Conservation (phyloP, 2,888 invertebrate genomes). For the Dynastes maya region DNA sequence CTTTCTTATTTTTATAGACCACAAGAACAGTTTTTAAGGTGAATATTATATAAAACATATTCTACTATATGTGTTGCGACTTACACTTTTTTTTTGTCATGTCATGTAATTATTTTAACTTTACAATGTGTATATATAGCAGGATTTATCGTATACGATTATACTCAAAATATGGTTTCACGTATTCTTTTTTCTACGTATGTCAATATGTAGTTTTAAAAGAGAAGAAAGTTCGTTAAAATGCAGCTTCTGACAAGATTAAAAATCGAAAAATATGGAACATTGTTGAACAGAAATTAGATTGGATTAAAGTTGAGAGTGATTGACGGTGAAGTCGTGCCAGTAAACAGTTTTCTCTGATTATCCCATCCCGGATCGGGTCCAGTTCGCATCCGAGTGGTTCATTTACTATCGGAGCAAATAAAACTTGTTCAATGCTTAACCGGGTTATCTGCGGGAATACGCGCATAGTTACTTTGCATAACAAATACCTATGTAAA, state of each 20-base stretch:
- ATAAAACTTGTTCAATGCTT: conserved; percentile 45
- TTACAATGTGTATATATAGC: too few species aligned
- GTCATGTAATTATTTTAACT: too few species aligned
- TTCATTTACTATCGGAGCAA: conserved; percentile 33
- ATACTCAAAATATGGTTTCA: too few species aligned
- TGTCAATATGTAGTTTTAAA: neutral
- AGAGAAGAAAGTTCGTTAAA: neutral
- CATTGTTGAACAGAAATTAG: conserved; percentile 4
- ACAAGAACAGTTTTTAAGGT: too few species aligned
- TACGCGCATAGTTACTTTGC: conserved; percentile 45
- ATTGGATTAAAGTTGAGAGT: conserved; percentile 28
- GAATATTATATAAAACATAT: too few species aligned
- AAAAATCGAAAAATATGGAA: conserved; percentile 10
- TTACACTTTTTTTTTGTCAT: too few species aligned
- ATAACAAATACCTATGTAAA: conserved; percentile 51
- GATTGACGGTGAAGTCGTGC: conserved; percentile 37
- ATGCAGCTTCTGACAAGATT: neutral
- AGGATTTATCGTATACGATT: too few species aligned
- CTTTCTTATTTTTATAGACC: too few species aligned
- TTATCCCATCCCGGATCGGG: conserved; percentile 17
- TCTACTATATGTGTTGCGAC: too few species aligned
- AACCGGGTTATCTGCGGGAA: conserved; percentile 49
- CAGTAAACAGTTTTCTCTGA: conserved; percentile 38
- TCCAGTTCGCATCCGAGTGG: conserved; percentile 22
- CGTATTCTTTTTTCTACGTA: too few species aligned